Percentiles rank a stretch among this genome's conserved stretches.
Evolutionary conservation across 2,888 invertebrate genomes (phyloP).

Genomic region (Entomobrya proxima): DNA sequence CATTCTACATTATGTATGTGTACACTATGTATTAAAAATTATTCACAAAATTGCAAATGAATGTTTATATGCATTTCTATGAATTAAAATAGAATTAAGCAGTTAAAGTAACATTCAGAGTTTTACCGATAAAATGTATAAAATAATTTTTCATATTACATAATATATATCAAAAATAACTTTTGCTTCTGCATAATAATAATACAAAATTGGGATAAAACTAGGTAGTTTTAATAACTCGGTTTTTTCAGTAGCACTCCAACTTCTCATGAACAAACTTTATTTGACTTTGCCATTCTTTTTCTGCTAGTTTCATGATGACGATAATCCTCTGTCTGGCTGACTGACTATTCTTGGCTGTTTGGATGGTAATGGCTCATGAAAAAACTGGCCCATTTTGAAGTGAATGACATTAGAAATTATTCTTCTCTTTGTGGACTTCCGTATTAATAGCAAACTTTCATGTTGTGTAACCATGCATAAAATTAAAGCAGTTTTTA

Average conservation of each 20-base stretch:
- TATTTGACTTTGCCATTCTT: background rate
- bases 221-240: background rate
- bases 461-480: constrained; percentile 75
- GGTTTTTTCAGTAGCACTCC: background rate
- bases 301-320: background rate
- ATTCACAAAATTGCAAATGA: too few relatives aligned
- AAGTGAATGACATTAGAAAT: constrained; percentile 75
- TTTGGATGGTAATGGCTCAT: constrained; percentile 71
- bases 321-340: constrained; percentile 33
- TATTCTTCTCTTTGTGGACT: constrained; percentile 74
- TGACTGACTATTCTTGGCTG: constrained; percentile 68
- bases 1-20: too few relatives aligned
- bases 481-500: constrained; percentile 75
- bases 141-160: too few relatives aligned
- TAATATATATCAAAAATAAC: too few relatives aligned
- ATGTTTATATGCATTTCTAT: too few relatives aligned
- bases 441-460: constrained; percentile 75
- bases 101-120: too few relatives aligned
- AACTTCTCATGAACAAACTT: background rate
- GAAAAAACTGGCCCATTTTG: constrained; percentile 74
- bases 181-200: too few relatives aligned
- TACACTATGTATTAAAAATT: too few relatives aligned
- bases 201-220: too few relatives aligned
- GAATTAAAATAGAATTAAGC: too few relatives aligned
- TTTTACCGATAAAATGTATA: too few relatives aligned